Conservation (phyloP, 2,888 invertebrate genomes). For the Stenoptilia bipunctidactyla region DNA sequence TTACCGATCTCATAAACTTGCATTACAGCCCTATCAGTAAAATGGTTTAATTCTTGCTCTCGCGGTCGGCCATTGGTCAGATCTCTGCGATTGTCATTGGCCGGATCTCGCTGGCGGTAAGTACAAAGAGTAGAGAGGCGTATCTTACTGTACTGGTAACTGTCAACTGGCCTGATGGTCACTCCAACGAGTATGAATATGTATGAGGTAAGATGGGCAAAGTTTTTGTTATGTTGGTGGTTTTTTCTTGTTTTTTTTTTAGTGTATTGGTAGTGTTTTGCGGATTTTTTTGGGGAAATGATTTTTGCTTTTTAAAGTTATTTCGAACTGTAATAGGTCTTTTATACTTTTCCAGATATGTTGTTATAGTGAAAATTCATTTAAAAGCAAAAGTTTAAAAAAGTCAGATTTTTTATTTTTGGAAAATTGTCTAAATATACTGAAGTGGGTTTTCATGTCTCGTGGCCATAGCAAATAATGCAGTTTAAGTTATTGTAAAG, state of each 20-base stretch:
- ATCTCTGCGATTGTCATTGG: slow-evolving; percentile 38
- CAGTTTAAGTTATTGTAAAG: too few relatives aligned
- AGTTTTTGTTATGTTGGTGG: not conserved
- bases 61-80: slow-evolving; percentile 48
- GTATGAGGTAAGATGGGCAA: slow-evolving; percentile 15
- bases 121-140: slow-evolving; percentile 56
- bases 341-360: too few relatives aligned
- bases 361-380: too few relatives aligned
- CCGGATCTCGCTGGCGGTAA: slow-evolving; percentile 28
- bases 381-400: too few relatives aligned
- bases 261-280: not conserved
- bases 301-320: too few relatives aligned
- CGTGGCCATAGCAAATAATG: too few relatives aligned
- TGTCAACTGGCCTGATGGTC: slow-evolving; percentile 43
- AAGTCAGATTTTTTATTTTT: too few relatives aligned
- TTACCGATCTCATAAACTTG: too few relatives aligned
- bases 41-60: slow-evolving; percentile 51
- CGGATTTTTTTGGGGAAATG: not conserved
- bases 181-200: slow-evolving; percentile 48
- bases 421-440: too few relatives aligned
- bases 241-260: not conserved
- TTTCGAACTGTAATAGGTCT: too few relatives aligned
- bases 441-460: too few relatives aligned
- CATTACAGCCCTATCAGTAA: slow-evolving; percentile 43
- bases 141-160: slow-evolving; percentile 26